Evolutionary conservation across 2,888 invertebrate species (phyloP).

Genomic region (Coecobrya sp.): DNA sequence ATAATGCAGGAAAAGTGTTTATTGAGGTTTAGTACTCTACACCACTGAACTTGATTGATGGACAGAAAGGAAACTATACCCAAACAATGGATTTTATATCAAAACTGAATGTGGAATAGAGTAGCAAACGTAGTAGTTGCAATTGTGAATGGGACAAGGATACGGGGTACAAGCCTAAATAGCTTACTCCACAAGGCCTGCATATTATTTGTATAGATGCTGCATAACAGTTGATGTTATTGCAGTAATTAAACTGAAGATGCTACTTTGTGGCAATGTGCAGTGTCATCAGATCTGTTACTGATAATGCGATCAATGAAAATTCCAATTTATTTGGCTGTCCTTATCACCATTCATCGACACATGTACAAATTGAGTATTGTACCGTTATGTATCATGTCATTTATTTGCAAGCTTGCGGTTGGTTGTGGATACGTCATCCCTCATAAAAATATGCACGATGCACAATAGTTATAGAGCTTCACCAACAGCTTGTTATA

Average conservation of each 20-base stretch:
- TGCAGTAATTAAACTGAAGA: slow-evolving; percentile 27
- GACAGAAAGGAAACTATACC: not conserved
- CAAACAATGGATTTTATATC: too few relatives aligned
- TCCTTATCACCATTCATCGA: not conserved
- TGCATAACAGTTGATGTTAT: not conserved
- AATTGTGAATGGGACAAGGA: slow-evolving; percentile 36
- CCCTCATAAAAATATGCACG: slow-evolving; percentile 1
- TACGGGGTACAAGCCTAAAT: not conserved
- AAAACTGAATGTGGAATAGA: not conserved
- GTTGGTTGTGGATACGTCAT: not conserved
- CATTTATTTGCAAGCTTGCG: not conserved
- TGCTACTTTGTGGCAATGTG: slow-evolving; percentile 27
- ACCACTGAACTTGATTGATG: slow-evolving; percentile 36
- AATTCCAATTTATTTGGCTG: not conserved
- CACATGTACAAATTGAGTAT: not conserved
- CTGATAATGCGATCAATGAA: not conserved
- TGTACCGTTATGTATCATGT: not conserved
- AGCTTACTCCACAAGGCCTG: not conserved
- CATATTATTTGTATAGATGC: too few relatives aligned
- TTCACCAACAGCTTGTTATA: not conserved
- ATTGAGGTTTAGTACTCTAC: slow-evolving; percentile 23
- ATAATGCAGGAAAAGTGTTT: slow-evolving; percentile 37
- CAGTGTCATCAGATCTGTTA: slow-evolving; percentile 12
- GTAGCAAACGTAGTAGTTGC: not conserved
- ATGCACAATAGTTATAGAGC: not conserved